Evolutionary conservation across 1,140 invertebrate genomes (phyloP), one percentile per base, ranked within the genome.

Genomic region (Bombus pyrosoma): DNA sequence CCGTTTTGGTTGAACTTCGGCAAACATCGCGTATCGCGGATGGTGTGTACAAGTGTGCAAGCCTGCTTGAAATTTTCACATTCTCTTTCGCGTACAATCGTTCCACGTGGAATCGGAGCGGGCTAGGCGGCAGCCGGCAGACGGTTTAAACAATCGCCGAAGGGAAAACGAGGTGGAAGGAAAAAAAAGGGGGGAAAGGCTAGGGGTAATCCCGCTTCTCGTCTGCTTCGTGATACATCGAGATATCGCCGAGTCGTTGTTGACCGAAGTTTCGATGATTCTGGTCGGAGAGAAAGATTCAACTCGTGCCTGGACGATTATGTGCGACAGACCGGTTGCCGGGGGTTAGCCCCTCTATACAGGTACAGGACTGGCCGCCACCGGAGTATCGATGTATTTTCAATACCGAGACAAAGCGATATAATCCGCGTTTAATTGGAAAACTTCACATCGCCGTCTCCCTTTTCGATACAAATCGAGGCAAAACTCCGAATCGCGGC

Each of bases 381-480:
- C 87, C 86, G 83, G 83, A 86, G 89, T 92, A 94, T 95, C 93
- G 93, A 93, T 94, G 91, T 94, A 94, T 94, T 94, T 95, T 95
- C 93, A 94, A 94, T 95, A 94, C 92, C 91, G 91, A 93, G 93
- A 94, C 93, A 94, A 94, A 94, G 93, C 93, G 93, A 94, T 92
- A 94, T 94, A 94, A 94, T 94, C 94, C 94, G 92, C 90, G 91
- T 94, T 94, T 94, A 94, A 94, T 94, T 94, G 94, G 94, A 94
- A 94, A 94, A 94, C 93, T 94, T 94, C 91, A 77, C 89, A 81
- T 91, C 87, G 81, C 75, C 81, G 81, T 74, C 66, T 84, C 86
- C 85, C 87, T 86, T 88, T 87, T 86, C 84, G 90, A 90, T 91
- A 91, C 90, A 91, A 91, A 91, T 91, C 90, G 90, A 77, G 89